Percentiles rank a stretch among this genome's conserved stretches.
Evolutionary conservation across 2,797 vertebrate species (phyloP).

Genomic region (Calcarius lapponicus): DNA sequence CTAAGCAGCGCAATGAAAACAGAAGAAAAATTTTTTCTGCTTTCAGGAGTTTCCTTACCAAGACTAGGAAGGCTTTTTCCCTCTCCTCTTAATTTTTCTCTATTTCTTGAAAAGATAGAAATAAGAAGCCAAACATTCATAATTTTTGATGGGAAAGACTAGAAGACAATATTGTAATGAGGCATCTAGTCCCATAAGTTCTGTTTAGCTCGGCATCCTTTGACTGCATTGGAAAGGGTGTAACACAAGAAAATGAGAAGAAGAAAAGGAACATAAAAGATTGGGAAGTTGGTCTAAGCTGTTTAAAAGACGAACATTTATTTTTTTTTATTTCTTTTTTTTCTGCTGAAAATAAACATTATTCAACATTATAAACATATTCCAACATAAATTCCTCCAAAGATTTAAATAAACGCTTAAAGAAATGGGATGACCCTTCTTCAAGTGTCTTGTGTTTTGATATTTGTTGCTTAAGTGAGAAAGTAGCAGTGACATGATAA

Average conservation of each 20-base stretch:
- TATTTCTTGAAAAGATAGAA: neutral
- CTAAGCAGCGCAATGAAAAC: neutral
- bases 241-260: neutral
- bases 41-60: neutral
- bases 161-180: neutral
- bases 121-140: neutral
- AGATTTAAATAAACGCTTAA: neutral
- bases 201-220: neutral
- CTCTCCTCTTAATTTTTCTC: neutral
- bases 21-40: neutral
- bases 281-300: neutral
- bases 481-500: neutral
- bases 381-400: neutral
- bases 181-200: neutral
- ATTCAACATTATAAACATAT: neutral
- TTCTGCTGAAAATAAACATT: neutral
- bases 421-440: neutral
- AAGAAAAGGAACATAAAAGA: neutral
- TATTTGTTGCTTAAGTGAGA: neutral
- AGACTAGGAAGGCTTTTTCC: neutral
- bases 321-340: neutral
- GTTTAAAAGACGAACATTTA: neutral
- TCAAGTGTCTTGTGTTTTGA: neutral
- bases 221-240: neutral
- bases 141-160: neutral